Base-by-base conservation (phyloP, 2,888 invertebrate genomes). In the Thymelicus lineola region DNA sequence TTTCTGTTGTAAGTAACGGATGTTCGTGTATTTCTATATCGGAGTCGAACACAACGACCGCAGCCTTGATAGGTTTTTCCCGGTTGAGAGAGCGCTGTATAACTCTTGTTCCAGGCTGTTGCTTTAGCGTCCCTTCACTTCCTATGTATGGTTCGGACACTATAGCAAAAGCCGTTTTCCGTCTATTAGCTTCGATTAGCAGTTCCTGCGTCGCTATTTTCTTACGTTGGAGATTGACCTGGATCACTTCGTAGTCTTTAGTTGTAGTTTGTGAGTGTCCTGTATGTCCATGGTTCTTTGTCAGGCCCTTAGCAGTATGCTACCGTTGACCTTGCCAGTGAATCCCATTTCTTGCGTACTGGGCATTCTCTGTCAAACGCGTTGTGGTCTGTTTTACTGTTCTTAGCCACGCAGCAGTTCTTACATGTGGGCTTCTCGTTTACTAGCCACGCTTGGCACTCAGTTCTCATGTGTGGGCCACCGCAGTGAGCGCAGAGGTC, bases 221-320 rank as follows among this genome's bases (percentile, higher is more conserved):
- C 7, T 57, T 72, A 1, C 69, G n/a, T 45, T 72, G 72, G 10
- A 72, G 66, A 59, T 72, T 72, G 0, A 63, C 62, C 38, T 72
- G 72, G 0, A 63, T 14, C 15, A 66, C 7, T 6, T 14, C 10
- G 17, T 28, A 59, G 14, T 6, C 7, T 12, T 15, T 4, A 14
- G 20, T 45, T 6, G 3, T 28, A 3, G 3, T 28, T 28, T 28
- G 28, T 28, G 28, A 28, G 4, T 28, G 28, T 28, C 28, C 28
- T 28, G 28, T 28, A 28, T 28, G 28, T 28, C 28, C 28, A 5
- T 28, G 28, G 28, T 28, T 28, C 28, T 28, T 28, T 28, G 28
- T 28, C 28, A 28, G 28, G 38, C 50, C 66, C 62, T 67, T 65
- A 73, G 70, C 70, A 72, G 48, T 72, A 38, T 38, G 38, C 38